Evolutionary conservation across 53 echinoderm and acorn worm genomes (phyloP).

Genomic region (Pentamera pediparva): DNA sequence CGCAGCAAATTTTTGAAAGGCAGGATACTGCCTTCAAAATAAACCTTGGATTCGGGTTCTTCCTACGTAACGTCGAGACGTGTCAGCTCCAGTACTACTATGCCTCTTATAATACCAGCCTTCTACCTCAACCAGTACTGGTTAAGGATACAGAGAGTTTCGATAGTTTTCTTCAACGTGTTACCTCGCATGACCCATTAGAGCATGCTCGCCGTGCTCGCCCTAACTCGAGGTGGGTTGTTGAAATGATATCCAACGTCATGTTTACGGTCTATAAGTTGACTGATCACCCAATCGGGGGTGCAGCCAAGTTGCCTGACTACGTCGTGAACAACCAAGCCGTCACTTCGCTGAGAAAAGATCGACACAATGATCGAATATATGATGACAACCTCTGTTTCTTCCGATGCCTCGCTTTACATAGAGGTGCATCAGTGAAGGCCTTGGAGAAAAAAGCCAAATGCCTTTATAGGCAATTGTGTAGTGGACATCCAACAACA

Average conservation of each 20-base stretch:
- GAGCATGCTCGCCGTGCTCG: conserved; percentile 18
- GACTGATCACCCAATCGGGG: conserved; percentile 34
- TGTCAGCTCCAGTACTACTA: conserved; percentile 41
- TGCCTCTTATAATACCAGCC: conserved; percentile 31
- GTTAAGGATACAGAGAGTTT: background rate
- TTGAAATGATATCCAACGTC: conserved; percentile 26
- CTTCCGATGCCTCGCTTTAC: conserved; percentile 40
- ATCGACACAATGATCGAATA: background rate
- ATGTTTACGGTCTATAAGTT: conserved; percentile 35
- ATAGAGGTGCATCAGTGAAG: too few species aligned
- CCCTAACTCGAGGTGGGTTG: conserved; percentile 37
- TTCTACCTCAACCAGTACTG: conserved; percentile 19
- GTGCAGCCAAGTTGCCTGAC: background rate
- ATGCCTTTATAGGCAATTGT: too few species aligned
- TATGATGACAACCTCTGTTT: conserved; percentile 33
- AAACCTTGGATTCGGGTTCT: conserved; percentile 34
- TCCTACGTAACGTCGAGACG: conserved; percentile 38
- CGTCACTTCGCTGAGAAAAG: background rate
- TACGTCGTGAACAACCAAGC: conserved; percentile 20
- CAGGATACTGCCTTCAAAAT: conserved; percentile 18
- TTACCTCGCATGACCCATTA: background rate
- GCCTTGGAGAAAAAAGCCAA: conserved; percentile 8
- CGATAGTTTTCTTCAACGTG: background rate
- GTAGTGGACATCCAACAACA: background rate
- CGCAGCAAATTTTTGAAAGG: background rate